Conservation (phyloP, 2,888 invertebrate species). For the Drosophila hamatofila region DNA sequence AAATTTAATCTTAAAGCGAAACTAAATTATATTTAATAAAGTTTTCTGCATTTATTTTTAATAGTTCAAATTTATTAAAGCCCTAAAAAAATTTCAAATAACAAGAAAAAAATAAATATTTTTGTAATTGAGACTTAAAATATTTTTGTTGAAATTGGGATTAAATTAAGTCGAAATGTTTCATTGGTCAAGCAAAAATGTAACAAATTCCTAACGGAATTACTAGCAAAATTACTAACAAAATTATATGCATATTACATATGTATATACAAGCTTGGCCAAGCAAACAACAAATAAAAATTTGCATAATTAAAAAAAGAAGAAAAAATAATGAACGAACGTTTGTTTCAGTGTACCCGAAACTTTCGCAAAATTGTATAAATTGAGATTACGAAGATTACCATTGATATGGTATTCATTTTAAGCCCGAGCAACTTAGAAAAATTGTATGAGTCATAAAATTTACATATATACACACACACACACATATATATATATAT, state of each 20-base stretch:
- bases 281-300: too few relatives aligned
- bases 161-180: conserved; percentile 15
- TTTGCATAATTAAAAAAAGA: too few relatives aligned
- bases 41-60: conserved; percentile 63
- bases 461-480: too few relatives aligned
- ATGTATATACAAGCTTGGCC: conserved; percentile 29
- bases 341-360: conserved; percentile 16
- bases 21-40: conserved; percentile 48
- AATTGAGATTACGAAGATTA: not conserved
- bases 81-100: conserved; percentile 18
- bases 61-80: conserved; percentile 65
- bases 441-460: too few relatives aligned
- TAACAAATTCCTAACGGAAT: not conserved
- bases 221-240: conserved; percentile 46
- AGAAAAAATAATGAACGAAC: not conserved
- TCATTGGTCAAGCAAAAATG: conserved; percentile 29
- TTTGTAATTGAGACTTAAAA: conserved; percentile 59
- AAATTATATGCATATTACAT: conserved; percentile 69
- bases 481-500: too few relatives aligned
- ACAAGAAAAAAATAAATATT: conserved; percentile 16
- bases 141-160: conserved; percentile 47
- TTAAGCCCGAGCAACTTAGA: too few relatives aligned
- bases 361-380: conserved; percentile 27
- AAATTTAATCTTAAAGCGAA: conserved; percentile 34
- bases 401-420: not conserved